phyloP scores from a whole-genome alignment of 2,113 vertebrate genomes.

The Neogobius melanostomus region DNA sequence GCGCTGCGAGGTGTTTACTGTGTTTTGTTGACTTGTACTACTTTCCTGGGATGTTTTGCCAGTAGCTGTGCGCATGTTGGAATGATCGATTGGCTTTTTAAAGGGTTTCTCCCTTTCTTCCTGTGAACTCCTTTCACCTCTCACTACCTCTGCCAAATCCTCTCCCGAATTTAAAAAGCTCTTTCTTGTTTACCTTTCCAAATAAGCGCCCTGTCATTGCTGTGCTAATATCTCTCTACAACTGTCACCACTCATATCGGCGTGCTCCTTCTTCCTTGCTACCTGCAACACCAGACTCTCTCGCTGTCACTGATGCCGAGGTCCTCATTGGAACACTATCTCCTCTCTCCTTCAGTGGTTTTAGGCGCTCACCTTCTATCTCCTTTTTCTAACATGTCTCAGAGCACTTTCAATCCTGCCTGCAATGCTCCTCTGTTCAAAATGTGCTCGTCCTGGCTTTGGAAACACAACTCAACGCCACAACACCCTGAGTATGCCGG shows the following conservation, averaged over 20 bases:
- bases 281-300: conserved; percentile 35
- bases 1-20: conserved; percentile 24
- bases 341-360: conserved; percentile 19
- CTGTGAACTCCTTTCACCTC: conserved; percentile 30
- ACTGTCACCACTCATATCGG: conserved; percentile 25
- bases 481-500: conserved; percentile 57
- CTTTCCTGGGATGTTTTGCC: conserved; percentile 21
- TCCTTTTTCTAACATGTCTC: conserved; percentile 44
- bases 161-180: not conserved
- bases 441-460: conserved; percentile 43
- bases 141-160: conserved; percentile 18
- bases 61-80: conserved; percentile 17
- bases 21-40: conserved; percentile 56
- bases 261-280: conserved; percentile 29
- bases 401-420: conserved; percentile 25
- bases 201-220: not conserved
- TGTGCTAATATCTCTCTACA: not conserved
- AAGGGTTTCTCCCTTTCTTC: conserved; percentile 15
- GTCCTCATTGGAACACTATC: conserved; percentile 52
- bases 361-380: conserved; percentile 41
- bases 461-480: conserved; percentile 51
- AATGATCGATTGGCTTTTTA: conserved; percentile 35
- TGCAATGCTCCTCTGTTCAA: conserved; percentile 51
- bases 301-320: conserved; percentile 50
- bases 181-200: conserved; percentile 1